A percentile compares a stretch with the other conserved stretches of the same genome.
Evolutionary conservation across 64 coral and sea anemone species (phyloP).

Genomic region (Anthopleura sola): DNA sequence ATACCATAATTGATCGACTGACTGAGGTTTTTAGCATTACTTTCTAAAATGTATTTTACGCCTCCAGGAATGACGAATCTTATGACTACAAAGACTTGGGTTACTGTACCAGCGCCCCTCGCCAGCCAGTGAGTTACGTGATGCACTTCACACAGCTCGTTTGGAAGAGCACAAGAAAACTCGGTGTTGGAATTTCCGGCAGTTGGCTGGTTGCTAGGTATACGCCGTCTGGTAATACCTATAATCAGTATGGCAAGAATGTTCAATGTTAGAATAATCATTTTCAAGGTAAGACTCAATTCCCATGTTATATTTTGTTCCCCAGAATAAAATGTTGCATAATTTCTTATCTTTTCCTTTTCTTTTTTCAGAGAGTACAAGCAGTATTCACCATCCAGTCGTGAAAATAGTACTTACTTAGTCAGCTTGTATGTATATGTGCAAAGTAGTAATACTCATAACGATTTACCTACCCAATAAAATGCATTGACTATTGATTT

Average conservation of each 20-base stretch:
- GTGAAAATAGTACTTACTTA: too few species aligned
- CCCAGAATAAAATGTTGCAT: too few species aligned
- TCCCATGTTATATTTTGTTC: too few species aligned
- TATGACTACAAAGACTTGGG: not conserved
- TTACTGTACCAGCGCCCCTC: not conserved
- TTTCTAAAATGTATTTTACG: not conserved
- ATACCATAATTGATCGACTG: too few species aligned
- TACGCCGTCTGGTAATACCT: not conserved
- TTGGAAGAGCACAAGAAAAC: not conserved
- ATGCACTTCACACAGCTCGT: constrained; percentile 22
- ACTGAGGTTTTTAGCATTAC: not conserved
- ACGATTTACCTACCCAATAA: too few species aligned
- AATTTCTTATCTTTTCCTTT: too few species aligned
- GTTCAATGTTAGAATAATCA: not conserved
- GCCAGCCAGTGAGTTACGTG: not conserved
- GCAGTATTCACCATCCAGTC: too few species aligned
- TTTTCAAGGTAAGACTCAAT: not conserved
- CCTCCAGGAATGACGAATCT: not conserved
- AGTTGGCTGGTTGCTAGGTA: constrained; percentile 7
- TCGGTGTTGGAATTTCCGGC: constrained; percentile 13
- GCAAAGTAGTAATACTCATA: too few species aligned
- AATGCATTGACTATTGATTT: too few species aligned
- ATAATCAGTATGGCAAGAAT: constrained; percentile 1
- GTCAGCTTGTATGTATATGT: too few species aligned
- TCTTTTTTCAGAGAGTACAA: too few species aligned